A percentile compares a stretch with the other conserved stretches of the same genome.
phyloP scores from a whole-genome alignment of 92 coral and sea anemone genomes.

The Phenganax subtilis region DNA sequence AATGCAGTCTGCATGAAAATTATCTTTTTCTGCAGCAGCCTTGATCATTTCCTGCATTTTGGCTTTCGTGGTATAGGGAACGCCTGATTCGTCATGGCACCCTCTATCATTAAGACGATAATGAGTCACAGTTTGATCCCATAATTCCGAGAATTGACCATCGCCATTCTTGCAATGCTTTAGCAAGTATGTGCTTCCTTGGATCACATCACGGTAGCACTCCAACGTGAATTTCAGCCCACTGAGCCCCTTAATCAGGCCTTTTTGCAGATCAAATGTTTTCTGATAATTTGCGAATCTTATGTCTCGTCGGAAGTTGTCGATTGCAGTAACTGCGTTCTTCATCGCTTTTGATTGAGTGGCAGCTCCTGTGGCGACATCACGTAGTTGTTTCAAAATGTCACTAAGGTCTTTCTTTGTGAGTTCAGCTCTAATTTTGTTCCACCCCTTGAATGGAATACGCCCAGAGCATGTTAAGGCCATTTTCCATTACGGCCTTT shows the following conservation, averaged over 20 bases:
- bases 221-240: constrained; percentile 40
- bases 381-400: constrained; percentile 31
- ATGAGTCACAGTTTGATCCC: neutral
- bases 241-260: constrained; percentile 31
- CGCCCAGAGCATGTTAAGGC: neutral
- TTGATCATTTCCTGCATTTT: constrained; percentile 40
- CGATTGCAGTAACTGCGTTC: constrained; percentile 41
- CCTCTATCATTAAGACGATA: constrained; percentile 28
- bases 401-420: constrained; percentile 44
- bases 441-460: constrained; percentile 46
- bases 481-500: no score
- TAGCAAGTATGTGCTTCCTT: constrained; percentile 24
- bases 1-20: constrained; percentile 51
- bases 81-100: constrained; percentile 45
- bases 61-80: constrained; percentile 47
- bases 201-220: constrained; percentile 37
- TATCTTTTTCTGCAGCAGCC: constrained; percentile 34
- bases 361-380: constrained; percentile 34
- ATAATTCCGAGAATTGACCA: constrained; percentile 17
- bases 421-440: constrained; percentile 40
- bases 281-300: constrained; percentile 22
- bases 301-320: constrained; percentile 32
- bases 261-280: constrained; percentile 20
- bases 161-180: constrained; percentile 49
- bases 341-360: constrained; percentile 39